Evolutionary conservation across 2,888 invertebrate species (phyloP), one percentile per base, ranked within the genome.

Genomic region (Tolmerus cingulatus): DNA sequence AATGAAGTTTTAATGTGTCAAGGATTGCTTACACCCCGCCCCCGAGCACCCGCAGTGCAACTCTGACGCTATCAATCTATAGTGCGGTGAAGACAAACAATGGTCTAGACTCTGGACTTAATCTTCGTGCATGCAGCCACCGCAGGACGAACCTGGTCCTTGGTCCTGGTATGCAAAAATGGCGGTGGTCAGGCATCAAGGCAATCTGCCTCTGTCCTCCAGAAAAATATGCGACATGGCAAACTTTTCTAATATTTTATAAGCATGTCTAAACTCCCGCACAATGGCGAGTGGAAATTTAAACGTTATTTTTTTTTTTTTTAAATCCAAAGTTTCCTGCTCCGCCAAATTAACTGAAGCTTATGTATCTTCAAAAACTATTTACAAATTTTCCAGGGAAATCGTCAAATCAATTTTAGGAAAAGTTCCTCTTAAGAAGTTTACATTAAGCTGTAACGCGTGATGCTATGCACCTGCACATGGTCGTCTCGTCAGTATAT

Each of bases 1-100:
- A 51, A 79, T 79, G 79, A 46, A 51, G 79, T 79, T 79, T 79
- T 79, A 46, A 79, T 79, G 79, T 79, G 79, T 79, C 51, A 79
- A 79, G 79, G 40, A 79, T 79, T 79, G 79, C 30, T 79, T 51
- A 14, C 79, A 79, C 14, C 14, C 51, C 79, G 2, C 66, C 27
- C 27, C 66, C 66, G 23, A 51, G 7, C 27, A 27, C 66, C 66
- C 66, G 66, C 66, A 66, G 27, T 66, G 66, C 66, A 66, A 66
- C 66, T 23, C 23, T 27, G 66, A 66, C n/a, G 66, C 66, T 66
- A 66, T 66, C 66, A 66, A 66, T 66, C 66, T 14, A 66, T 66
- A 66, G 66, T 66, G 66, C 66, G 66, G 66, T 66, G 66, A 66
- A 66, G 66, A 66, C 66, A 66, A 66, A 66, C 66, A 66, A 66